These are phyloP conservation scores for Mesocricetus auratus DNA, from an alignment of 2,113 vertebrate genomes.

Conservation along the genomic window DNA sequence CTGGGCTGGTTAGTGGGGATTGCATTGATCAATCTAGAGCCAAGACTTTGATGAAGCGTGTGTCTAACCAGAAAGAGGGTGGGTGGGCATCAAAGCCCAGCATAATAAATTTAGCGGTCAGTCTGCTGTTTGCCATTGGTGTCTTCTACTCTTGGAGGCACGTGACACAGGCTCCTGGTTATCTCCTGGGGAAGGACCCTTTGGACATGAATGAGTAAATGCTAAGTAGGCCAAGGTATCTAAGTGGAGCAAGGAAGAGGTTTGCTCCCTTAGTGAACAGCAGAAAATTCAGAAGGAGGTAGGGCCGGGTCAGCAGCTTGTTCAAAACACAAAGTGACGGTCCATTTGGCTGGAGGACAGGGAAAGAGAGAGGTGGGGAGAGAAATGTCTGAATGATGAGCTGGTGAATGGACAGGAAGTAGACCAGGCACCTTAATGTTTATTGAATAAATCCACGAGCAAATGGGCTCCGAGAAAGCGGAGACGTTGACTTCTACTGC, in stretches of 20 bases:
- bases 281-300: not conserved
- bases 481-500: slow-evolving; percentile 3
- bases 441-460: not conserved
- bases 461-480: not conserved
- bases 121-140: not conserved
- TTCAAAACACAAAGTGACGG: not conserved
- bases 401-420: not conserved
- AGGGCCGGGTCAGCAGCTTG: not conserved
- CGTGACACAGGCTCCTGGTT: not conserved
- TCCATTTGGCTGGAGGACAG: not conserved
- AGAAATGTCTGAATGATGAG: not conserved
- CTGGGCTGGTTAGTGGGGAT: not conserved
- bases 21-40: not conserved
- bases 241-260: not conserved
- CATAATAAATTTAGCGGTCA: not conserved
- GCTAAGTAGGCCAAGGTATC: not conserved
- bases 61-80: not conserved
- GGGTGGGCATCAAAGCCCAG: not conserved
- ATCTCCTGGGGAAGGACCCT: not conserved
- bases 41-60: fast-evolving
- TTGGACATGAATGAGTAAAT: not conserved
- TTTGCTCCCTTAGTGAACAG: not conserved
- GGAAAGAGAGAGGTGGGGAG: not conserved
- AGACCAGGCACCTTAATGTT: not conserved
- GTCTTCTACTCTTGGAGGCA: not conserved